A percentile compares a stretch with the other conserved stretches of the same genome.
These are phyloP conservation scores for Macrophya annulata DNA, from an alignment of 2,888 invertebrate genomes.

Conservation along the genomic window DNA sequence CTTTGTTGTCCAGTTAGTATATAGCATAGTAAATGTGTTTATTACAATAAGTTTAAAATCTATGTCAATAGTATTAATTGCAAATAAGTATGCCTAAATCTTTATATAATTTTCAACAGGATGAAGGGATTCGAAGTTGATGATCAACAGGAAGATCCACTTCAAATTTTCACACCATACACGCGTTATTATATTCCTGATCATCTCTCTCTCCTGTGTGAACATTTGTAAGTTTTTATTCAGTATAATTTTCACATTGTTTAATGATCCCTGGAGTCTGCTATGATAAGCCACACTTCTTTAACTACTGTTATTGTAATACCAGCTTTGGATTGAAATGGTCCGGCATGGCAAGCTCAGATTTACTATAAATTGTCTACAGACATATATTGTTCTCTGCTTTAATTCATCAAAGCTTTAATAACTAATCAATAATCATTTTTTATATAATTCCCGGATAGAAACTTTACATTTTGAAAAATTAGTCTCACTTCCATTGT, in stretches of 20 bases:
- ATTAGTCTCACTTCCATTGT: too few species aligned
- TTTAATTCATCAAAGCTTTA: too few species aligned
- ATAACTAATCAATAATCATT: too few species aligned
- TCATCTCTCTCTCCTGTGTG: constrained; percentile 68
- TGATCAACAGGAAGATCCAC: constrained; percentile 68
- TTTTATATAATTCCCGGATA: too few species aligned
- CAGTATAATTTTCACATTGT: constrained; percentile 17
- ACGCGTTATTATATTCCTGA: constrained; percentile 70
- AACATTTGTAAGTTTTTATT: constrained; percentile 68
- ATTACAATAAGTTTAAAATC: background rate
- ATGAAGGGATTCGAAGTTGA: constrained; percentile 66
- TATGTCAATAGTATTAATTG: background rate
- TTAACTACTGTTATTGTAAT: background rate
- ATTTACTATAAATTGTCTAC: too few species aligned
- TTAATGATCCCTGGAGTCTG: too few species aligned
- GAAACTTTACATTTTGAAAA: too few species aligned
- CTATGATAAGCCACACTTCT: background rate
- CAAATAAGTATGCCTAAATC: background rate
- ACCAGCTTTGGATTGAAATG: background rate
- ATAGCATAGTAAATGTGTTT: background rate
- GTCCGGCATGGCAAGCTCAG: too few species aligned
- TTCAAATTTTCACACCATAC: constrained; percentile 69
- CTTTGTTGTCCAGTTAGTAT: constrained; percentile 70
- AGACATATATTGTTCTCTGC: too few species aligned
- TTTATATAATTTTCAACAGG: constrained; percentile 60